Evolutionary conservation across 2,113 vertebrate species (phyloP), one percentile per base, ranked within the genome.

Genomic region (Corythoichthys intestinalis): DNA sequence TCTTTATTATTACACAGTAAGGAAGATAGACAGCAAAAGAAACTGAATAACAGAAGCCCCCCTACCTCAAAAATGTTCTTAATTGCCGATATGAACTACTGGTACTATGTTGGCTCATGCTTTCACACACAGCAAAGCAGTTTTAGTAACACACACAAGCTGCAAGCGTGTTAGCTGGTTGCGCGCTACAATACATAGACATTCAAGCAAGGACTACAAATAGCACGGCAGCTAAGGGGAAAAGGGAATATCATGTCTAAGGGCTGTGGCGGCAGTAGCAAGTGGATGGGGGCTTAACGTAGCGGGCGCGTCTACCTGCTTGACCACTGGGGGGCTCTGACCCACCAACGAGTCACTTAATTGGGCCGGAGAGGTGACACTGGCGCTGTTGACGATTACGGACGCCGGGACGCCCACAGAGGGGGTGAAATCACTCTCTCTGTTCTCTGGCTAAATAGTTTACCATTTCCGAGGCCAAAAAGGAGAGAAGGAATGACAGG

Each of bases 331-430:
- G 88, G 88, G 91, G 73, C 90, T 83, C 83, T 85, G 84, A 84
- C 84, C 85, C 75, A 83, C 86, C 83, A 80, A 86, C 53, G 88
- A 86, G 75, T 92, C 89, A 70, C 88, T 73, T 88, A 90, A 90
- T 64, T 85, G 82, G 84, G 90, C 78, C 63, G 86, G 79, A 85
- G 91, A 88, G 86, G 88, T 74, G 89, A 86, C 72, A 83, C 77
- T 90, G 84, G 89, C 91, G 91, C 93, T 92, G 93, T 93, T 95
- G 92, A 96, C 92, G 94, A 96, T 96, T 90, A 95, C 93, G 78
- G 94, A 95, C 73, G 94, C 94, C 37, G 94, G 95, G 74, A 94
- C 90, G 80, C 92, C 92, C 89, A 92, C 90, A 80, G 90, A 88
- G 83, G 91, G 78, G 80, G 92, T 82, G 74, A 92, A 91, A 82